Evolutionary conservation across 2,888 invertebrate species (phyloP).

Genomic region (Phyllotreta striolata): DNA sequence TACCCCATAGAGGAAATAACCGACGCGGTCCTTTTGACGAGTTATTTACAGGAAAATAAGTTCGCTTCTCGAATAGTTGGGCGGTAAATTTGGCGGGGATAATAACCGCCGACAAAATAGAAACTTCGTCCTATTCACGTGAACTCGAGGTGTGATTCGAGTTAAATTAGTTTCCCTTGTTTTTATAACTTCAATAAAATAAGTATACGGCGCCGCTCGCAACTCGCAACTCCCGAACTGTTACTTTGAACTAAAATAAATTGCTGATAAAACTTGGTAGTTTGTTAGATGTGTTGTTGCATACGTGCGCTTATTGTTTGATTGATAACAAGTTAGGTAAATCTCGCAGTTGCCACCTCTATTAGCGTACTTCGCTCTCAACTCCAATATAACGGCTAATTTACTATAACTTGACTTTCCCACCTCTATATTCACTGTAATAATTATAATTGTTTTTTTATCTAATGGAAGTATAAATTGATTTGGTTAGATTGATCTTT

Average conservation of each 20-base stretch:
- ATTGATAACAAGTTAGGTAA: too few species aligned
- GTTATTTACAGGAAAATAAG: slow-evolving; percentile 23
- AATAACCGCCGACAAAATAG: slow-evolving; percentile 18
- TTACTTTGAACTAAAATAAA: slow-evolving; percentile 2
- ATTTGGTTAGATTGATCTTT: too few species aligned
- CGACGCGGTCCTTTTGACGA: slow-evolving; percentile 8
- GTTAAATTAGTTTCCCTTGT: slow-evolving; percentile 22
- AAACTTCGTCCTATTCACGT: slow-evolving; percentile 14
- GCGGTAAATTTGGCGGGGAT: slow-evolving; percentile 25
- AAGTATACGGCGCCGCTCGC: too few species aligned
- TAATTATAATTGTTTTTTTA: too few species aligned
- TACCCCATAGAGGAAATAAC: too few species aligned
- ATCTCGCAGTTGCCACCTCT: too few species aligned
- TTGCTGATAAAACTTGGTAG: slow-evolving; percentile 9
- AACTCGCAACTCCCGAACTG: too few species aligned
- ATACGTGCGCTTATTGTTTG: background rate
- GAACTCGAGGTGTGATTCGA: slow-evolving; percentile 18
- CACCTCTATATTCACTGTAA: too few species aligned
- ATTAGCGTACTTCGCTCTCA: too few species aligned
- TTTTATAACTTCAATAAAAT: slow-evolving; percentile 20
- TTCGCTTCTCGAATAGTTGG: slow-evolving; percentile 24
- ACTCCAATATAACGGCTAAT: too few species aligned
- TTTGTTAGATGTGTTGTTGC: slow-evolving; percentile 5
- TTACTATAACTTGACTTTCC: too few species aligned
- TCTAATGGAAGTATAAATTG: too few species aligned